Evolutionary conservation across 2,888 invertebrate genomes (phyloP), one percentile per base, ranked within the genome.

Genomic region (Cheilosia scutellata): DNA sequence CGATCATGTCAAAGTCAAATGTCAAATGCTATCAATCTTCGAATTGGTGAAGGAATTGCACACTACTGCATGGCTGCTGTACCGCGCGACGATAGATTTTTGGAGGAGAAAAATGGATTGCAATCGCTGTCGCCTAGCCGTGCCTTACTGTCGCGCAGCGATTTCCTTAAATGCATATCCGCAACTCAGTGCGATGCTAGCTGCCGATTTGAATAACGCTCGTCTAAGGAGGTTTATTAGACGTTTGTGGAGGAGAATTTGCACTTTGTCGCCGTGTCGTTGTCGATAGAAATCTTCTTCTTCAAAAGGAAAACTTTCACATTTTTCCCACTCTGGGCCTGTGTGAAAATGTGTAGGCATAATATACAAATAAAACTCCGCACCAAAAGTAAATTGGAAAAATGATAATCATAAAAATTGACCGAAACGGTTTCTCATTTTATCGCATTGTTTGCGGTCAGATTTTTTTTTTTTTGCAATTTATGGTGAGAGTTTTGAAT

Each of bases 1-100:
- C 86, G 86, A 86, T 86, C 86, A 82, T 86, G 72, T 86, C 82
- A 82, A 82, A 87, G 87, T 87, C 87, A 87, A 82, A 87, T 86
- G 87, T 87, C 86, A 87, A 82, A 82, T 75, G 79, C 87, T 86
- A 82, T 87, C 87, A 86, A 86, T 87, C 87, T 82, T 87, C 44
- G 82, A 72, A 44, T 66, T 75, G 79, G 75, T 71, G 84, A 75
- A 79, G 79, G 68, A 58, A 58, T 49, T 75, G 79, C 37, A 65
- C 5, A 70, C 65, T 66, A 44, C 49, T 68, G 11, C 11, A 37
- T 16, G 20, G 31, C 42, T 66, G 40, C 74, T 57, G 47, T 58
- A 37, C 16, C 27, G 42, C 27, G 42, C 33, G 49, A 55, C 57
- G 57, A 44, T 47, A 63, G 57, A 55, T 42, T 40, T 29, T 20